phyloP scores from a whole-genome alignment of 2,888 invertebrate species.

The Polylopha cassiicola region DNA sequence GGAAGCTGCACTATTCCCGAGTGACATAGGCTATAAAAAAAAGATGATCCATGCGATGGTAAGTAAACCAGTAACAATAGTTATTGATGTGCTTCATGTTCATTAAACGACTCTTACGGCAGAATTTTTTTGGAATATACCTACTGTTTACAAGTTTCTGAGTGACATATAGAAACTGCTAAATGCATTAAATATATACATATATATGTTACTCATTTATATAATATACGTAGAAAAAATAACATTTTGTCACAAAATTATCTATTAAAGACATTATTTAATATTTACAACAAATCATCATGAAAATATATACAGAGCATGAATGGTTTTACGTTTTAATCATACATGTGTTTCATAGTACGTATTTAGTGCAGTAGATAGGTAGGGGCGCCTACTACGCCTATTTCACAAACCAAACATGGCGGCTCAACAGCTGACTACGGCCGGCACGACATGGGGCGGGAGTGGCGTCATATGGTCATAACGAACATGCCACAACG shows the following conservation, averaged over 20 bases:
- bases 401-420: conserved; percentile 75
- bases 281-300: conserved; percentile 2
- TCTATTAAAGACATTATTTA: not conserved
- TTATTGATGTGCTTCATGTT: too few species aligned
- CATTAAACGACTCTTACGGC: too few species aligned
- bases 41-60: too few species aligned
- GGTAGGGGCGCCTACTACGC: conserved; percentile 66
- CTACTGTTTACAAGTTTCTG: too few species aligned
- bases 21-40: too few species aligned
- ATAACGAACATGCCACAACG: conserved; percentile 32
- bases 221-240: too few species aligned
- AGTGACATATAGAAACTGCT: too few species aligned
- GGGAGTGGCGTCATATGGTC: conserved; percentile 60
- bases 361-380: conserved; percentile 39
- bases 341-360: conserved; percentile 50
- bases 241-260: conserved; percentile 10
- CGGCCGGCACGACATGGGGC: conserved; percentile 63
- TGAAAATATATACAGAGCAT: conserved; percentile 29
- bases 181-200: too few species aligned
- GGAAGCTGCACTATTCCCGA: too few species aligned
- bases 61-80: too few species aligned
- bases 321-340: conserved; percentile 47
- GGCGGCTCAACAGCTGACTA: conserved; percentile 78
- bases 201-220: too few species aligned
- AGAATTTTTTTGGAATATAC: too few species aligned